Evolutionary conservation across 2,113 vertebrate species (phyloP), one percentile per base, ranked within the genome.

Genomic region (Chiloscyllium plagiosum): DNA sequence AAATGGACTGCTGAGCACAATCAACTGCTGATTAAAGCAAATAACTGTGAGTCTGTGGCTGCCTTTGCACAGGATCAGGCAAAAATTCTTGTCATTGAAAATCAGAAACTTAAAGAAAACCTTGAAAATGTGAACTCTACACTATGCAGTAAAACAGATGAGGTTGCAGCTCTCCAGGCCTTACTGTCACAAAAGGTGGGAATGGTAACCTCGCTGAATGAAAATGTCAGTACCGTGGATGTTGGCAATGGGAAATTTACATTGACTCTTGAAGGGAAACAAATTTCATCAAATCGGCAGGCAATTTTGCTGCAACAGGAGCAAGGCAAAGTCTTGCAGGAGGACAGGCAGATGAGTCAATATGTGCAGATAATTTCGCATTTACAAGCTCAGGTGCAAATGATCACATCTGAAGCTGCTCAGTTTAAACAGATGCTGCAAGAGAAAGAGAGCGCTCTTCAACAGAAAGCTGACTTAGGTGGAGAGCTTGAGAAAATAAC

Each of bases 281-380:
- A 97, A 0, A 96, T 96, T 0, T 96, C 97, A 6, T 96, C 98
- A 96, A 97, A 95, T 95, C 97, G 97, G 94, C 98, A 98, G 96
- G 97, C 98, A 52, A 69, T 80, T 66, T 96, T 97, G 95, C 96
- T 98, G 96, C 97, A 97, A 95, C 97, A 98, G 93, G 96, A 98
- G 37, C 97, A 97, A 87, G 97, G 97, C 1, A 97, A 96, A 50
- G 97, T 96, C 96, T 37, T 96, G 52, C 96, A 96, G 96, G 97
- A 96, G 56, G 97, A 98, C 96, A 97, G 96, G 29, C 97, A 97
- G 95, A 96, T 96, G 52, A 96, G 68, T 61, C 96, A 97, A 1
- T 97, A 97, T 0, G 83, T 97, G 96, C 96, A 97, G 85, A 96
- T 96, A 0, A 97, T 98, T 96, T 97, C 97, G 19, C 96, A 97